Evolutionary conservation across 2,888 invertebrate species (phyloP).

Genomic region (Caenorhabditis sp.): DNA sequence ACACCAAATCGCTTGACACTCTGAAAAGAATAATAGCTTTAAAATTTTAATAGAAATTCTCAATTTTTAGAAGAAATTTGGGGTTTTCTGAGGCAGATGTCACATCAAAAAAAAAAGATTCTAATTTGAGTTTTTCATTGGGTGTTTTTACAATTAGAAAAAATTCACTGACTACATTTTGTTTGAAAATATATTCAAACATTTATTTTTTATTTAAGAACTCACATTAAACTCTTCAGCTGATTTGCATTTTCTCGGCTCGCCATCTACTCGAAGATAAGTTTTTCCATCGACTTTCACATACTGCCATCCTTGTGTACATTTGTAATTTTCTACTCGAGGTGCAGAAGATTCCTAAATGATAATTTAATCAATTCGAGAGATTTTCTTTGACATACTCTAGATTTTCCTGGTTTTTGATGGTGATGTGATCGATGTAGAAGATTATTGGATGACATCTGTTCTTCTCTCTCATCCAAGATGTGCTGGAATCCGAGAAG

Average conservation of each 20-base stretch:
- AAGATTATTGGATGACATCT: neutral
- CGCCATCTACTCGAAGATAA: neutral
- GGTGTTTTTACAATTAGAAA: too few species aligned
- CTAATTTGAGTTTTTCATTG: too few species aligned
- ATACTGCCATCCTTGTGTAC: neutral
- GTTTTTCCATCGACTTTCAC: neutral
- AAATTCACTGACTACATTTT: too few species aligned
- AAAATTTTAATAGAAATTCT: too few species aligned
- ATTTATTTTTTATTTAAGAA: too few species aligned
- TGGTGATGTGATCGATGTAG: neutral
- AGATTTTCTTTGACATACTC: neutral
- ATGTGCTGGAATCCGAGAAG: neutral
- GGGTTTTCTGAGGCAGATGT: too few species aligned
- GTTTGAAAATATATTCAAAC: too few species aligned
- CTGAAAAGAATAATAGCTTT: neutral
- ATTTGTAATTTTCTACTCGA: neutral
- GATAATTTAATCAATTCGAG: too few species aligned
- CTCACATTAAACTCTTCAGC: neutral
- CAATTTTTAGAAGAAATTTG: too few species aligned
- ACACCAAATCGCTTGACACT: neutral
- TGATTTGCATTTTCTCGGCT: neutral
- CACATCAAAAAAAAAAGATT: too few species aligned
- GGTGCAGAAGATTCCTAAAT: neutral
- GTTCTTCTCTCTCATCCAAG: neutral
- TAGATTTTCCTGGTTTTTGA: neutral